Base-by-base conservation (phyloP, 23 tunicate genomes). In the Phallusia fumigata region DNA sequence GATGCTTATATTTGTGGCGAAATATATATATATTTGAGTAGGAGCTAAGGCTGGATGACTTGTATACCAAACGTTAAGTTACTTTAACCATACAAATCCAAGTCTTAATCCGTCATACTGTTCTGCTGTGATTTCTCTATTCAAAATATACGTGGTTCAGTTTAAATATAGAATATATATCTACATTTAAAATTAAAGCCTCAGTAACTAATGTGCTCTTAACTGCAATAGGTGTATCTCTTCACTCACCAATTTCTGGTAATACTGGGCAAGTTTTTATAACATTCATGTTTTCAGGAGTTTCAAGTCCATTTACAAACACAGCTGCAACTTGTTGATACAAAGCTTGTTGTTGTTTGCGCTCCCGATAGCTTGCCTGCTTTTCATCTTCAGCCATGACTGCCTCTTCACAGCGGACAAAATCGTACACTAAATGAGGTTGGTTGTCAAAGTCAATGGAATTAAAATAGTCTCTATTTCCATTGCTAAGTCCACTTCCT, bases 321-420 rank as follows among this genome's bases (percentile, higher is more conserved):
- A 85, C 90, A 35, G 90, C 90, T n/a, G 96, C 96, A 33, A 91
- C 74, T 72, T 89, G 90, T 73, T 91, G 90, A 74, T 91, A 91
- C 34, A 91, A 53, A 74, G 77, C 32, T 53, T 91, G 91, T 65
- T 91, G 96, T 44, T 91, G 90, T 51, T 84, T 81, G 33, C 86
- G 80, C 65, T 91, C 96, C 22, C 96, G 84, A 58, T 86, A 79
- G 73, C 85, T 87, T 30, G 87, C 65, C 53, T 76, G 82, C n/a
- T 80, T 83, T 64, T 91, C 96, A 58, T 91, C 88, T 74, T 91
- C 96, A 34, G 75, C 85, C 49, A 91, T 51, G 11, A 79, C 53
- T 3, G 85, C 75, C 79, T 91, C 96, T 74, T 91, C 96, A 75
- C 90, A 86, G 30, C 88, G 87, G 3, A 91, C 90, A 75, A 91